Evolutionary conservation across 1,140 invertebrate species (phyloP).

Genomic region (Macrobrachium nipponense): DNA sequence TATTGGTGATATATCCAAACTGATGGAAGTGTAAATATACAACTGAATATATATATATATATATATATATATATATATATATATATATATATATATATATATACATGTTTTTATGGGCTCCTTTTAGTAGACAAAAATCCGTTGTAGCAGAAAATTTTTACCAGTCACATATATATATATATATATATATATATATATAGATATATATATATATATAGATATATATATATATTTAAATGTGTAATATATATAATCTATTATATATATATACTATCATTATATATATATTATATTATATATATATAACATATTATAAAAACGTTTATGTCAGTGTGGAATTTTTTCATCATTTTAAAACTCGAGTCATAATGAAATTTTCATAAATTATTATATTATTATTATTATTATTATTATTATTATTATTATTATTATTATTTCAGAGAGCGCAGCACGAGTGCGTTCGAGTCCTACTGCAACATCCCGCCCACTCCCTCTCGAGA

Average conservation of each 20-base stretch:
- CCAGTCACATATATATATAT: background rate
- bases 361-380: background rate
- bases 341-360: background rate
- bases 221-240: background rate
- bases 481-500: conserved; percentile 53
- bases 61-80: background rate
- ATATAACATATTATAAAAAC: background rate
- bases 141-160: no score
- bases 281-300: background rate
- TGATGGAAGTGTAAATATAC: no score
- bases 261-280: no score
- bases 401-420: no score
- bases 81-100: background rate
- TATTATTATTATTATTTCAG: conserved; percentile 14
- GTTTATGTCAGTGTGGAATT: no score
- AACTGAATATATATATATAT: background rate
- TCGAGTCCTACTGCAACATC: conserved; percentile 48
- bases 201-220: background rate
- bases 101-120: no score
- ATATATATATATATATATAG: background rate
- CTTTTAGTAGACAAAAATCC: no score
- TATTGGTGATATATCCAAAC: no score
- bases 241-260: no score
- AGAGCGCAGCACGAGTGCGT: conserved; percentile 63
- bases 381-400: no score